Percentiles rank a stretch among this genome's conserved stretches.
phyloP scores from a whole-genome alignment of 2,113 vertebrate genomes.

The Crocuta crocuta region DNA sequence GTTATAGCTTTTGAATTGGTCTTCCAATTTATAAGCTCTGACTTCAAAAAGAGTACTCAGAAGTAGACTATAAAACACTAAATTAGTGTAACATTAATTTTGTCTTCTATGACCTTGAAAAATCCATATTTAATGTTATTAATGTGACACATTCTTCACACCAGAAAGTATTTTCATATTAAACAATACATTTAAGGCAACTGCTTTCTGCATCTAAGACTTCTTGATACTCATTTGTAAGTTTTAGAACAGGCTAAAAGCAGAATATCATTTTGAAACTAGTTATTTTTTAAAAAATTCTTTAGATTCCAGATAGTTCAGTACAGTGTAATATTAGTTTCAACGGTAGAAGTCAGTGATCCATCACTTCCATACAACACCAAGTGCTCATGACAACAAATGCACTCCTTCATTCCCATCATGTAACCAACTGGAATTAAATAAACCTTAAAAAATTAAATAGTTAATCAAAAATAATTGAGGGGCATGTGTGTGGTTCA shows the following conservation, averaged over 20 bases:
- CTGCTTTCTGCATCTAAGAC: background rate
- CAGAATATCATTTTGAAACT: background rate
- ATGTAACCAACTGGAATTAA: background rate
- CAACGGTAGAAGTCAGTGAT: background rate
- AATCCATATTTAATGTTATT: background rate
- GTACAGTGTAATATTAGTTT: background rate
- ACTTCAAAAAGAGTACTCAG: background rate
- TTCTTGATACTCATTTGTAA: background rate
- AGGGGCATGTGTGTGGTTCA: too few species aligned
- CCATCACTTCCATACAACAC: background rate
- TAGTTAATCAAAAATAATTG: too few species aligned
- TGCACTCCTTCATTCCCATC: background rate
- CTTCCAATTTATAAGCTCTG: background rate
- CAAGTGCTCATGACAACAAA: background rate
- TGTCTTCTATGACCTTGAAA: background rate
- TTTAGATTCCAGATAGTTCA: background rate
- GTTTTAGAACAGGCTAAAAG: background rate
- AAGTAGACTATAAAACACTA: background rate
- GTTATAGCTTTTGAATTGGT: background rate
- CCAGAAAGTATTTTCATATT: background rate
- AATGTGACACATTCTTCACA: background rate
- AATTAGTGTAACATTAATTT: background rate
- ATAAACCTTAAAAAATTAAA: too few species aligned
- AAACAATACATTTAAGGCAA: background rate
- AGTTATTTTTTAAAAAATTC: background rate